phyloP scores from a whole-genome alignment of 2,888 invertebrate species.

The Hedychridium roseum region DNA sequence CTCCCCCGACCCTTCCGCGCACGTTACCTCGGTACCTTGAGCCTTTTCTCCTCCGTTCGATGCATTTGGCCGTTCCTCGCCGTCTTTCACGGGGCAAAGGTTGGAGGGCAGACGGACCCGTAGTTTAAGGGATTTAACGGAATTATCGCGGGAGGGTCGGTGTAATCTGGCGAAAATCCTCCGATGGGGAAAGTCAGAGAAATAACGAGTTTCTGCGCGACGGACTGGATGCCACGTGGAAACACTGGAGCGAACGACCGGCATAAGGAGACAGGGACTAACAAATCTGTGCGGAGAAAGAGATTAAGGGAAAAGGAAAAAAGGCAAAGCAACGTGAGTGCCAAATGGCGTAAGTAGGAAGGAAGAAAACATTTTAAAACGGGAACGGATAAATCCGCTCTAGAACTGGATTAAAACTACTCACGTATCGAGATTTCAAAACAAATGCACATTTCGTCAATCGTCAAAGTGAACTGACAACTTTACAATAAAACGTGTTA shows the following conservation, averaged over 20 bases:
- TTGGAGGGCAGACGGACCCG: conserved; percentile 14
- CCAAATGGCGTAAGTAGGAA: no score
- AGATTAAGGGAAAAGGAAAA: no score
- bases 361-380: no score
- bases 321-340: no score
- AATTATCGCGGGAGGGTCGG: conserved; percentile 15
- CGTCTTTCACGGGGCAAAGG: conserved; percentile 10
- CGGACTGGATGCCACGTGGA: no score
- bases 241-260: neutral
- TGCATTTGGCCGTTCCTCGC: conserved; percentile 2
- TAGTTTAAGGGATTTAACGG: conserved; percentile 15
- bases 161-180: conserved; percentile 17
- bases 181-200: conserved; percentile 4
- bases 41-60: neutral
- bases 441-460: no score
- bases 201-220: conserved; percentile 17
- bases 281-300: no score
- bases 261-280: neutral
- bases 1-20: conserved; percentile 2
- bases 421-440: no score
- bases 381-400: no score
- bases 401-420: no score
- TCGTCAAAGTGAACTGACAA: no score
- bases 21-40: neutral
- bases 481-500: no score